phyloP scores from a whole-genome alignment of 2,888 invertebrate species.

The Himalopsyche japonica region DNA sequence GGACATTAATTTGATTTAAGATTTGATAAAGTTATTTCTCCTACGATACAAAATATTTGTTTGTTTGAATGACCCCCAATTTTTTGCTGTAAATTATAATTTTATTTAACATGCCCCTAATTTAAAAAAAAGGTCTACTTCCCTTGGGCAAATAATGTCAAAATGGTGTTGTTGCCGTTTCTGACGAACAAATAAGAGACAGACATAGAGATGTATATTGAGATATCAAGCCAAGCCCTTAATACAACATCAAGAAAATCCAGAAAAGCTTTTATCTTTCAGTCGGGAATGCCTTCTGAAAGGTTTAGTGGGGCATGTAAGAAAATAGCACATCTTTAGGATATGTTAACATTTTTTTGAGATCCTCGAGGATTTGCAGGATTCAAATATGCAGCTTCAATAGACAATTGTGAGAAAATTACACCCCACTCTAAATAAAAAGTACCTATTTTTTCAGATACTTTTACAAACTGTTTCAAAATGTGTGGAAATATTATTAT shows the following conservation, averaged over 20 bases:
- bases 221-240: constrained; percentile 12
- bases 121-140: background rate
- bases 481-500: too few species aligned
- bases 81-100: too few species aligned
- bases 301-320: constrained; percentile 3
- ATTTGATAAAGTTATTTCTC: too few species aligned
- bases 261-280: constrained; percentile 21
- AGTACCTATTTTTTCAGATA: background rate
- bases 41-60: too few species aligned
- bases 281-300: background rate
- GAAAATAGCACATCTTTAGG: background rate
- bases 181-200: constrained; percentile 10
- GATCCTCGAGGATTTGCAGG: constrained; percentile 26
- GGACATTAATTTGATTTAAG: too few species aligned
- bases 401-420: constrained; percentile 7
- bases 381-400: constrained; percentile 24
- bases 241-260: constrained; percentile 12
- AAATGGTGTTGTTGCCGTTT: background rate
- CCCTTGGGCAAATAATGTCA: background rate
- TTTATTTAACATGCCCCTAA: background rate
- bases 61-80: too few species aligned
- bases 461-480: too few species aligned
- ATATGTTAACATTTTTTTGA: constrained; percentile 20
- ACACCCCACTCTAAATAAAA: background rate
- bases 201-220: background rate